Percentiles rank a stretch among this genome's conserved stretches.
phyloP scores from a whole-genome alignment of 2,888 invertebrate species.

The Pterostichus madidus region DNA sequence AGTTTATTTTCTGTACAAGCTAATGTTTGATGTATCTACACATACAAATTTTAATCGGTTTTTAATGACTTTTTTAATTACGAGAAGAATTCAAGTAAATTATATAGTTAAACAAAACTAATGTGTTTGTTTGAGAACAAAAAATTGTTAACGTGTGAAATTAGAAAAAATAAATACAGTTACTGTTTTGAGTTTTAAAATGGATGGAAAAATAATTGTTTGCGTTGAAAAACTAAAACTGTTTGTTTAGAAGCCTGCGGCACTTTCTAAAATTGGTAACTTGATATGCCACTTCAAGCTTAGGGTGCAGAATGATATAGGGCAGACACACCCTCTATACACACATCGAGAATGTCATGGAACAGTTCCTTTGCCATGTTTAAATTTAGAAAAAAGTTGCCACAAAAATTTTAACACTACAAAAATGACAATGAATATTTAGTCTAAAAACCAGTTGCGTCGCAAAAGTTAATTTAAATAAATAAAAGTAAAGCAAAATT shows the following conservation, averaged over 20 bases:
- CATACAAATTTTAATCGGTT: constrained; percentile 33
- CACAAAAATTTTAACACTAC: too few relatives aligned
- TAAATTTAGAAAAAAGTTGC: too few relatives aligned
- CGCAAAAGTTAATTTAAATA: too few relatives aligned
- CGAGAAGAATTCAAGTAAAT: constrained; percentile 23
- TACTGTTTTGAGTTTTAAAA: background rate
- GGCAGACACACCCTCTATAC: constrained; percentile 15
- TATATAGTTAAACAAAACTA: constrained; percentile 13
- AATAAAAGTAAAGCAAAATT: too few relatives aligned
- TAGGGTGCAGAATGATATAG: constrained; percentile 3
- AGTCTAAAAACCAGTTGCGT: too few relatives aligned
- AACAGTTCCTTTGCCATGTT: too few relatives aligned
- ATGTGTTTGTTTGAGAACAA: background rate
- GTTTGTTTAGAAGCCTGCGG: constrained; percentile 24
- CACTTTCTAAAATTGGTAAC: constrained; percentile 36
- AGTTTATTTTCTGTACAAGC: background rate
- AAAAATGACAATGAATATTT: too few relatives aligned
- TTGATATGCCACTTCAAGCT: constrained; percentile 35
- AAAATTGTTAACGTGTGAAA: constrained; percentile 5
- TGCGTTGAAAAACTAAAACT: constrained; percentile 2
- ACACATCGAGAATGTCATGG: too few relatives aligned
- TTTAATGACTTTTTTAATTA: constrained; percentile 47
- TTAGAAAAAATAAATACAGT: background rate
- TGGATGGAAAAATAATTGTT: constrained; percentile 7
- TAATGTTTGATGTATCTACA: background rate